phyloP scores from a whole-genome alignment of 2,888 invertebrate genomes.

The Napeogenes sylphis region DNA sequence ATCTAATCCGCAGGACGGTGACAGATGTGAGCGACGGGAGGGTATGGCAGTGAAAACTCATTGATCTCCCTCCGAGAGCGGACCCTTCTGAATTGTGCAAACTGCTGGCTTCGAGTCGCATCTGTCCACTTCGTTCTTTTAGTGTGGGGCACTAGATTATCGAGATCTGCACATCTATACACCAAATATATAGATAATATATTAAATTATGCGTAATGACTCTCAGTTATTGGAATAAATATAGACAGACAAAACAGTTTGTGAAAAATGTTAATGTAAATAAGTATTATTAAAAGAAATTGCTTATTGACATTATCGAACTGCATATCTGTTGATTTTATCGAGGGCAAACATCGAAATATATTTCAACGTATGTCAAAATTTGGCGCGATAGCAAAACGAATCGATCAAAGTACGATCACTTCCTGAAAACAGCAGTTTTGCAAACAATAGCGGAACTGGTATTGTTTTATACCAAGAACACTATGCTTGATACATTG shows the following conservation, averaged over 20 bases:
- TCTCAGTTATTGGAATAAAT: too few relatives aligned
- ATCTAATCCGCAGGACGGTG: conserved; percentile 67
- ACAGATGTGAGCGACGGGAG: conserved; percentile 73
- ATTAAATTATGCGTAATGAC: too few relatives aligned
- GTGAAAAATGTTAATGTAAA: background rate
- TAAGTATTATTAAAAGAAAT: background rate
- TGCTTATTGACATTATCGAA: too few relatives aligned
- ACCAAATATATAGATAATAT: background rate
- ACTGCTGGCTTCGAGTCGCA: conserved; percentile 62
- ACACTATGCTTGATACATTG: conserved; percentile 63
- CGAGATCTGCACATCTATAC: conserved; percentile 22
- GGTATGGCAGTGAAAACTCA: conserved; percentile 62
- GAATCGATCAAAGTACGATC: conserved; percentile 50
- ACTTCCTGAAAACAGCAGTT: conserved; percentile 71
- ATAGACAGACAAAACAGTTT: too few relatives aligned
- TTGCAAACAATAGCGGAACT: conserved; percentile 74
- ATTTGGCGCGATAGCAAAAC: conserved; percentile 25
- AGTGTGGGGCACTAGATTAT: conserved; percentile 32
- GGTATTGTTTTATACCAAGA: conserved; percentile 71
- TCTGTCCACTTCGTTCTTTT: conserved; percentile 66
- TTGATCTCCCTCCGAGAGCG: conserved; percentile 55
- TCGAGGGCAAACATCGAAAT: too few relatives aligned
- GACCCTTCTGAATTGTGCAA: conserved; percentile 72
- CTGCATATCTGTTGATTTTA: too few relatives aligned
- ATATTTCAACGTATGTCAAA: background rate